Conservation (phyloP, 1,140 invertebrate genomes). For the Steinernema khuongi region DNA sequence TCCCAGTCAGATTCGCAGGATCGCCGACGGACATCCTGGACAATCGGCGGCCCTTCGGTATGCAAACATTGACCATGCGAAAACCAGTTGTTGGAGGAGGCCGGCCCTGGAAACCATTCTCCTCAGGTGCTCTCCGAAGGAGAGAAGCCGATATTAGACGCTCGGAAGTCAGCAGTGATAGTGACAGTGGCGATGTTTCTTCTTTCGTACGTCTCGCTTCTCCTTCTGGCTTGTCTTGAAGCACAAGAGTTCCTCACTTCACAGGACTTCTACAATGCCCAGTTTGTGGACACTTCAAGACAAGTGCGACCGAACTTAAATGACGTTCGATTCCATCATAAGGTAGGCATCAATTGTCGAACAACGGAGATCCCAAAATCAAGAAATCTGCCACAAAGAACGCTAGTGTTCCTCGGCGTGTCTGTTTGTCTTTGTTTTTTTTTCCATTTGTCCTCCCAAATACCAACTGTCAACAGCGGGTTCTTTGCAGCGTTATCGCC, state of each 20-base stretch:
- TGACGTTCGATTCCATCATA: slow-evolving; percentile 30
- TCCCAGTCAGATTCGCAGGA: background rate
- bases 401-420: slow-evolving; percentile 19
- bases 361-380: background rate
- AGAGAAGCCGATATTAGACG: background rate
- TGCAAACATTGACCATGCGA: background rate
- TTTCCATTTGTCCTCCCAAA: no score
- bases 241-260: slow-evolving; percentile 15
- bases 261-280: slow-evolving; percentile 14
- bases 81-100: background rate
- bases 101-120: background rate
- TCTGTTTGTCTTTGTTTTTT: slow-evolving; percentile 6
- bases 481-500: slow-evolving; percentile 19
- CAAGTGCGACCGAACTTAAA: slow-evolving; percentile 18
- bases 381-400: background rate
- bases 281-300: background rate
- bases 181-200: background rate
- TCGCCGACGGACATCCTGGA: slow-evolving; percentile 2
- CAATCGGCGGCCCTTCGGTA: slow-evolving; percentile 5
- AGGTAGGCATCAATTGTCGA: slow-evolving; percentile 11
- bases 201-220: background rate
- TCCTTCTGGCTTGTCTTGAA: background rate
- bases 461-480: background rate
- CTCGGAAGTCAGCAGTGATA: background rate
- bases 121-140: background rate